These are phyloP conservation scores for Strix aluco DNA, from an alignment of 2,113 vertebrate species.

Conservation along the genomic window DNA sequence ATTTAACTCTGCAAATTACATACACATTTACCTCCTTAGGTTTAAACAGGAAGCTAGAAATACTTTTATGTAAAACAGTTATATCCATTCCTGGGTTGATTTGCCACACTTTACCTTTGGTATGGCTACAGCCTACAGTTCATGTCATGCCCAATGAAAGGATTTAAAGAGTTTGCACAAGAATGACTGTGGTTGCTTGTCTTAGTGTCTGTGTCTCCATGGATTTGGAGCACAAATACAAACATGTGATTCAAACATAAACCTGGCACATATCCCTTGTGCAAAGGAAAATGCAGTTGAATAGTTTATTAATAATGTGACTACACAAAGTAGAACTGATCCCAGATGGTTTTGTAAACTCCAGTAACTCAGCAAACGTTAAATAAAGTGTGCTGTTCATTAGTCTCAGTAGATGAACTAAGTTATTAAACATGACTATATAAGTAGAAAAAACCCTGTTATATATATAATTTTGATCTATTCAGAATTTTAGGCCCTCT, in stretches of 20 bases:
- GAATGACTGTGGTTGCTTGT: not conserved
- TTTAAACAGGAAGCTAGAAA: not conserved
- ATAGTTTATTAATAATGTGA: not conserved
- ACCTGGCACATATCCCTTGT: not conserved
- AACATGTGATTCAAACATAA: not conserved
- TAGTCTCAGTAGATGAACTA: not conserved
- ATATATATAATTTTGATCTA: not conserved
- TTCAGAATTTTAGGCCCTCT: not conserved
- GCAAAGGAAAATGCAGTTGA: not conserved
- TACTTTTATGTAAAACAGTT: not conserved
- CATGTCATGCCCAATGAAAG: rapidly evolving
- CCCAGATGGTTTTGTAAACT: not conserved
- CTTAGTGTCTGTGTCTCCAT: not conserved
- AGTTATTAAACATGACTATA: not conserved
- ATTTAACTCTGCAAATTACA: not conserved
- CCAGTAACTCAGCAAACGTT: not conserved
- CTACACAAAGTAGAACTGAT: not conserved
- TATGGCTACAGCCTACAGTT: not conserved
- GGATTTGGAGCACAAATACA: not conserved
- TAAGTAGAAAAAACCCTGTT: not conserved
- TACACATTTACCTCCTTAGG: not conserved
- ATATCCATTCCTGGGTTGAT: not conserved
- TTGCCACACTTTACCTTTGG: not conserved
- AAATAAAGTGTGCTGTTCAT: not conserved
- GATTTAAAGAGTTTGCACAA: not conserved